phyloP scores from a whole-genome alignment of 2,113 vertebrate species.

The Apteryx mantelli region DNA sequence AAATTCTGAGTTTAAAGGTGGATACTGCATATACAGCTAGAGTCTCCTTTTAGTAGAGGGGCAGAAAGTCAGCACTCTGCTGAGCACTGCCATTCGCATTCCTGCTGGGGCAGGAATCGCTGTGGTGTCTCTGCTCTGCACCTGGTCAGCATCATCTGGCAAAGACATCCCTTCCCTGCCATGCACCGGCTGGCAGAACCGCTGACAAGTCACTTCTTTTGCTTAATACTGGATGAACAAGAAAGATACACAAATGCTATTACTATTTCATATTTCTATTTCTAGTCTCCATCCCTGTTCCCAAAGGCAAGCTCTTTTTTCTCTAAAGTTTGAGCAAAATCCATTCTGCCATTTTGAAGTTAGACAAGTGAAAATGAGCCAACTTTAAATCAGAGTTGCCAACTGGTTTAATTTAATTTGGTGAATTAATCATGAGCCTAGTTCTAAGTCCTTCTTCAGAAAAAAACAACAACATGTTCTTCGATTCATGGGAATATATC shows the following conservation, averaged over 20 bases:
- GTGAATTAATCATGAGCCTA: slow-evolving; percentile 67
- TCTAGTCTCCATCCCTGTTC: background rate
- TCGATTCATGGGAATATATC: slow-evolving; percentile 46
- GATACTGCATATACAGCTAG: background rate
- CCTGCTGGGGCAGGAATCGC: background rate
- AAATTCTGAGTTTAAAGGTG: background rate
- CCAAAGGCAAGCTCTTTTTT: background rate
- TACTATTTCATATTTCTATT: background rate
- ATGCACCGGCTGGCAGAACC: background rate
- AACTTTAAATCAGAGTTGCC: slow-evolving; percentile 47
- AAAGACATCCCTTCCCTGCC: background rate
- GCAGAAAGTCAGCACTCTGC: background rate
- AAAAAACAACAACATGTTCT: slow-evolving; percentile 51
- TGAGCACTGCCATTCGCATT: rapidly evolving
- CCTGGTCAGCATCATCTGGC: background rate
- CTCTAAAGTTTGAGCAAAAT: slow-evolving; percentile 34
- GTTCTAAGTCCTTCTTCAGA: slow-evolving; percentile 32
- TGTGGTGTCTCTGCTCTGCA: background rate
- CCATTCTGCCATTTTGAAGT: slow-evolving; percentile 52
- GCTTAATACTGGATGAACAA: background rate
- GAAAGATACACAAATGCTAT: background rate
- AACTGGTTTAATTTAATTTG: slow-evolving; percentile 61
- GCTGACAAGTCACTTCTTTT: background rate
- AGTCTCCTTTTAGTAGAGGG: background rate
- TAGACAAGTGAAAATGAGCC: slow-evolving; percentile 43